Evolutionary conservation across 1,140 invertebrate genomes (phyloP).

Genomic region (Cydia strobilella): DNA sequence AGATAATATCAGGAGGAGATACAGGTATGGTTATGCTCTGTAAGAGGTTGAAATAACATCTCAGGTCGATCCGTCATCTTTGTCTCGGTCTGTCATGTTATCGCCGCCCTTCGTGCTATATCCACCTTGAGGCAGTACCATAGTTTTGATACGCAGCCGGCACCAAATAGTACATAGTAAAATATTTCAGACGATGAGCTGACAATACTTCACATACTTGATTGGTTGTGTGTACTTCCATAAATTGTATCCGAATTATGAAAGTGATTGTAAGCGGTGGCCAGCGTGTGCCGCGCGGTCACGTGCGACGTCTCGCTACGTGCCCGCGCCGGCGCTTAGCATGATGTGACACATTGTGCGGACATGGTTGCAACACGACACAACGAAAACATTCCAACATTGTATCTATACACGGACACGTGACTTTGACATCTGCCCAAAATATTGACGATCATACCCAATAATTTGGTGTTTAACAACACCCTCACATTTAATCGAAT

Average conservation of each 20-base stretch:
- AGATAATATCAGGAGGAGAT: too few relatives aligned
- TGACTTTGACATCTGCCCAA: slow-evolving; percentile 23
- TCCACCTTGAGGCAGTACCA: too few relatives aligned
- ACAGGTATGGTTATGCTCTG: too few relatives aligned
- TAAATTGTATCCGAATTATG: slow-evolving; percentile 20
- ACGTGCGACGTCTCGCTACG: slow-evolving; percentile 16
- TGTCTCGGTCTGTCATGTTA: too few relatives aligned
- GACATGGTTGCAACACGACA: slow-evolving; percentile 32
- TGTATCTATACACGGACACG: slow-evolving; percentile 12
- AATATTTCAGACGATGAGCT: too few relatives aligned
- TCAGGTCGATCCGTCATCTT: too few relatives aligned
- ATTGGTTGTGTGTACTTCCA: not conserved
- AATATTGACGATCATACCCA: not conserved
- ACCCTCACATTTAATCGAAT: not conserved
- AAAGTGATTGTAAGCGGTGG: slow-evolving; percentile 2
- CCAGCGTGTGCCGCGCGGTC: not conserved
- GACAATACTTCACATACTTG: not conserved
- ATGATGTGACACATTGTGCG: slow-evolving; percentile 26
- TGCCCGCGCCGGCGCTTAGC: slow-evolving; percentile 18
- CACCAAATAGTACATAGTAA: too few relatives aligned
- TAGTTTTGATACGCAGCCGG: too few relatives aligned
- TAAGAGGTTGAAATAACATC: too few relatives aligned
- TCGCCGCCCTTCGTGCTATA: too few relatives aligned
- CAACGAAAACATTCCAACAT: slow-evolving; percentile 30
- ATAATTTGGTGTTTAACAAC: not conserved